Evolutionary conservation across 2,888 invertebrate genomes (phyloP).

Genomic region (Ormyrus rosae): DNA sequence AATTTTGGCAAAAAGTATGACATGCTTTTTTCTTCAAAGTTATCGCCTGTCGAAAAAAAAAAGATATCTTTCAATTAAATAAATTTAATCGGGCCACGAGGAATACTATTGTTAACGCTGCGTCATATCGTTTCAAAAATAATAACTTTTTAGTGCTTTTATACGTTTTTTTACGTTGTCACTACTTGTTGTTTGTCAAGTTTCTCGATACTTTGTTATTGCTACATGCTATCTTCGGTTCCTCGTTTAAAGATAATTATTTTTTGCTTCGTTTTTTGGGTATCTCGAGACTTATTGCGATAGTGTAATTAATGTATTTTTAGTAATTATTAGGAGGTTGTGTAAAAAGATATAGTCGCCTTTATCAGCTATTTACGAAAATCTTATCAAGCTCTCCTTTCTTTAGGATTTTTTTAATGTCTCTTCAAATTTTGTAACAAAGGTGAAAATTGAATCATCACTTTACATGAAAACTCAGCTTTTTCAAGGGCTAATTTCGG

Average conservation of each 20-base stretch:
- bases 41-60: too few relatives aligned
- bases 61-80: too few relatives aligned
- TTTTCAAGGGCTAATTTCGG: too few relatives aligned
- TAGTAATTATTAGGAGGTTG: neutral
- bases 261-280: neutral
- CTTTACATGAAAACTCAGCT: neutral
- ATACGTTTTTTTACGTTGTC: neutral
- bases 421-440: neutral
- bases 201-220: neutral
- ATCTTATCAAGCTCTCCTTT: slow-evolving; percentile 14
- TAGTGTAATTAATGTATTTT: neutral
- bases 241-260: neutral
- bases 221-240: neutral
- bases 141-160: neutral
- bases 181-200: slow-evolving; percentile 1
- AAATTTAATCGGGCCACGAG: too few relatives aligned
- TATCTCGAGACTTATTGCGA: neutral
- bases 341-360: slow-evolving; percentile 12
- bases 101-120: too few relatives aligned
- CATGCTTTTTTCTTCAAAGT: too few relatives aligned
- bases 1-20: too few relatives aligned
- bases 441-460: neutral
- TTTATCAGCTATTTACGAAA: slow-evolving; percentile 24
- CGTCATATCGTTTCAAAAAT: too few relatives aligned
- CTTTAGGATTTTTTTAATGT: neutral